These are phyloP conservation scores for Hyppa rectilinea DNA, from an alignment of 2,888 invertebrate genomes.

Conservation along the genomic window DNA sequence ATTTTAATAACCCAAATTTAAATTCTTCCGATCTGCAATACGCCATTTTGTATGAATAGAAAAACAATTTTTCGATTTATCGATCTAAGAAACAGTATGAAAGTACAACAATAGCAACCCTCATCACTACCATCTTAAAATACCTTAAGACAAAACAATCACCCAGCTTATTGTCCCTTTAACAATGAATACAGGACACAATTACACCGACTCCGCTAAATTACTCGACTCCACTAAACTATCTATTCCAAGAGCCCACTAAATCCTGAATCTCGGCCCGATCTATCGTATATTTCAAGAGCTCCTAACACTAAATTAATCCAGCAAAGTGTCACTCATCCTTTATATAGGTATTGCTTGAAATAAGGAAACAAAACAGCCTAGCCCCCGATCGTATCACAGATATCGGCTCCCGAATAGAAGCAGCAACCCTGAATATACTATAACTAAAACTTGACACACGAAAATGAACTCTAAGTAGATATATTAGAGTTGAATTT, in stretches of 20 bases:
- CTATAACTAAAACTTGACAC: conserved; percentile 47
- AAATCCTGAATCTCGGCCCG: conserved; percentile 44
- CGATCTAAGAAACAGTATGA: conserved; percentile 24
- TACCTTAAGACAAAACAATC: conserved; percentile 53
- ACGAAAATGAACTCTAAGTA: conserved; percentile 59
- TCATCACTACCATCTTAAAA: conserved; percentile 58
- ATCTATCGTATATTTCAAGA: conserved; percentile 50
- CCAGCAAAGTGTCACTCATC: conserved; percentile 69
- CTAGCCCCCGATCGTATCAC: conserved; percentile 77
- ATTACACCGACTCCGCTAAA: conserved; percentile 41
- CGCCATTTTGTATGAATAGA: neutral
- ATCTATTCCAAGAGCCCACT: conserved; percentile 19
- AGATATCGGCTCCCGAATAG: conserved; percentile 65
- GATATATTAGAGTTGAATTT: conserved; percentile 65
- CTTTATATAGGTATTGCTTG: conserved; percentile 64
- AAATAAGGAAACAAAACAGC: conserved; percentile 83
- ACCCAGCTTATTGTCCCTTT: conserved; percentile 50
- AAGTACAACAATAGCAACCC: conserved; percentile 54
- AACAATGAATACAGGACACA: conserved; percentile 39
- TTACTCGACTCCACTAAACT: conserved; percentile 36
- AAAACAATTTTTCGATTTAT: conserved; percentile 18
- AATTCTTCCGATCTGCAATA: neutral
- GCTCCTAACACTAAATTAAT: conserved; percentile 68
- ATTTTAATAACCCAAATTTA: too few relatives aligned
- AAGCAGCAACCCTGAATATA: conserved; percentile 65